Percentiles rank a stretch among this genome's conserved stretches.
phyloP scores from a whole-genome alignment of 2,113 vertebrate genomes.

The Leptobrachium ailaonicum region DNA sequence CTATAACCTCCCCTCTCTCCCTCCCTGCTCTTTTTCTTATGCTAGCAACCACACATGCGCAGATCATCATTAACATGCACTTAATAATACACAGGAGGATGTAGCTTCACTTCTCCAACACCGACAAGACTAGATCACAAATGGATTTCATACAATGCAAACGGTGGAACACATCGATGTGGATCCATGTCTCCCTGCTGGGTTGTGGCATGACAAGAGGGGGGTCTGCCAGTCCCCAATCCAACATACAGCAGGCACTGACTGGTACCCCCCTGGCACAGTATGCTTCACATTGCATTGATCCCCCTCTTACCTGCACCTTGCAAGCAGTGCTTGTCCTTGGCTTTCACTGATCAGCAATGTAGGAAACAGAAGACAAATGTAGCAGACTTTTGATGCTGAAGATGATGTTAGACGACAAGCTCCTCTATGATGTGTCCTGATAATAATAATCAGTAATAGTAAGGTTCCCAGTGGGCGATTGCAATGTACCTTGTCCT shows the following conservation, averaged over 20 bases:
- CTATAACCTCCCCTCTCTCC: constrained; percentile 9
- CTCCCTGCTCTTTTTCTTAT: constrained; percentile 12
- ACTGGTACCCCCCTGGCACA: neutral
- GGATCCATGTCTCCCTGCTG: neutral
- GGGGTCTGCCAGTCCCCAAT: neutral
- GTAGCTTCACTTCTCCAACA: constrained; percentile 7
- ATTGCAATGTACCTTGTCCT: neutral
- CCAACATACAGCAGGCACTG: neutral
- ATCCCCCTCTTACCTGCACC: neutral
- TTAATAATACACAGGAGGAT: constrained; percentile 47
- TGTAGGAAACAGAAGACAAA: neutral
- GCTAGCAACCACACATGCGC: constrained; percentile 62
- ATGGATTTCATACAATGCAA: neutral
- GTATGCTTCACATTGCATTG: neutral
- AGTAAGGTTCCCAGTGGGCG: neutral
- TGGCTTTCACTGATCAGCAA: neutral
- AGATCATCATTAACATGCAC: constrained; percentile 46
- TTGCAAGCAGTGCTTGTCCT: constrained; percentile 13
- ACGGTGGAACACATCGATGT: neutral
- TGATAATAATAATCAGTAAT: neutral
- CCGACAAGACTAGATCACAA: neutral
- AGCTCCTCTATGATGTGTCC: neutral
- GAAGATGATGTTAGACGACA: neutral
- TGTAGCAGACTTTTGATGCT: neutral
- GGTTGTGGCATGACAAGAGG: neutral